These are phyloP conservation scores for Melitaea cinxia DNA, from an alignment of 1,140 invertebrate genomes.

Conservation along the genomic window DNA sequence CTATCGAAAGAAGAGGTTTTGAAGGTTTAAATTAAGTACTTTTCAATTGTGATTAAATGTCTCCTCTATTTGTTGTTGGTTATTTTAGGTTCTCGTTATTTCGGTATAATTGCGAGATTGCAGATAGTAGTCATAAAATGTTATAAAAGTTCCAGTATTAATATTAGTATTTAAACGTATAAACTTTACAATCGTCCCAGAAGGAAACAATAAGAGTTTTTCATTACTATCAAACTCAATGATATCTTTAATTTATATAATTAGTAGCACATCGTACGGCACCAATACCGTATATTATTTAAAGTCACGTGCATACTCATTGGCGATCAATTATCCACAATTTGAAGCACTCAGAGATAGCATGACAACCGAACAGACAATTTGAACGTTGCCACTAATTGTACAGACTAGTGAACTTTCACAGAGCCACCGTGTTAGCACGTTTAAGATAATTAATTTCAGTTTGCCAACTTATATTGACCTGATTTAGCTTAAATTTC, in stretches of 20 bases:
- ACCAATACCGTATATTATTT: slow-evolving; percentile 22
- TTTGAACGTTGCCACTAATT: slow-evolving; percentile 69
- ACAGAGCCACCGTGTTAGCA: slow-evolving; percentile 54
- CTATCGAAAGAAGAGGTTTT: too few relatives aligned
- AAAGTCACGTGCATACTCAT: slow-evolving; percentile 64
- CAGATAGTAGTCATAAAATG: too few relatives aligned
- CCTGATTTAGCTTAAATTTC: slow-evolving; percentile 36
- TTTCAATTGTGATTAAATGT: too few relatives aligned
- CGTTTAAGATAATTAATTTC: slow-evolving; percentile 57
- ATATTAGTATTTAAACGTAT: too few relatives aligned
- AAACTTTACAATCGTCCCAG: too few relatives aligned
- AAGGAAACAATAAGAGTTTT: too few relatives aligned
- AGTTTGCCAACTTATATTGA: slow-evolving; percentile 35
- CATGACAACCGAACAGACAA: slow-evolving; percentile 59
- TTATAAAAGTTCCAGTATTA: too few relatives aligned
- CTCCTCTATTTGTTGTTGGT: too few relatives aligned
- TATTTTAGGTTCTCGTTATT: too few relatives aligned
- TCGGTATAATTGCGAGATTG: too few relatives aligned
- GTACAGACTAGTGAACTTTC: slow-evolving; percentile 63
- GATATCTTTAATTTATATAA: slow-evolving; percentile 23
- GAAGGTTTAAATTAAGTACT: too few relatives aligned
- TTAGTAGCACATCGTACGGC: slow-evolving; percentile 18
- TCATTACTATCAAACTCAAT: not conserved
- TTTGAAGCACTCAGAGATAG: slow-evolving; percentile 70
- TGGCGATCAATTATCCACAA: slow-evolving; percentile 74